A percentile compares a stretch with the other conserved stretches of the same genome.
Evolutionary conservation across 2,888 invertebrate genomes (phyloP).

Genomic region (Clunio marinus): DNA sequence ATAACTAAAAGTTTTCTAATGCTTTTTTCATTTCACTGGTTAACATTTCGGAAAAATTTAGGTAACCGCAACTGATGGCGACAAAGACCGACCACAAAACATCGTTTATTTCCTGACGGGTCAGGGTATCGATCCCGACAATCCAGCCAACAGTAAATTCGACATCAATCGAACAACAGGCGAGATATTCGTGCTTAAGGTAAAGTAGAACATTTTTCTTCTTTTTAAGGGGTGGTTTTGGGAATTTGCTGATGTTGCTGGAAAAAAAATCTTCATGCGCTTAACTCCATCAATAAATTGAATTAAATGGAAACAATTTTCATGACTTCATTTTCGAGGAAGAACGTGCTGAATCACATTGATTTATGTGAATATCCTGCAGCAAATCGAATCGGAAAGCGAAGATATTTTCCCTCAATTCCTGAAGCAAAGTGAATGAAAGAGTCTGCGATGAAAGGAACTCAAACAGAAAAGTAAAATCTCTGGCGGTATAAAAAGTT

Average conservation of each 20-base stretch:
- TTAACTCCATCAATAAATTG: constrained; percentile 1
- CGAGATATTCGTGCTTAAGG: constrained; percentile 92
- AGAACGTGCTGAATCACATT: constrained; percentile 24
- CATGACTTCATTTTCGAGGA: constrained; percentile 19
- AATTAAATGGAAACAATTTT: constrained; percentile 18
- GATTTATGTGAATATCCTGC: constrained; percentile 27
- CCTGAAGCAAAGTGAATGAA: neutral
- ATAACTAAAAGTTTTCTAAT: neutral
- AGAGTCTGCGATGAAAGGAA: neutral
- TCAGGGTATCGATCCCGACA: constrained; percentile 92
- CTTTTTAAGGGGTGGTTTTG: neutral
- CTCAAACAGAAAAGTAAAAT: neutral
- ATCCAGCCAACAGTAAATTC: constrained; percentile 92
- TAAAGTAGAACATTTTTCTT: constrained; percentile 49
- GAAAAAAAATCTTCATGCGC: neutral
- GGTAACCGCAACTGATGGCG: constrained; percentile 95
- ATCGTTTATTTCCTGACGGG: constrained; percentile 95
- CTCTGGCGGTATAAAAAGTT: too few relatives aligned
- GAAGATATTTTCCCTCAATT: constrained; percentile 12
- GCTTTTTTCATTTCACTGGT: neutral
- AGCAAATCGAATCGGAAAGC: constrained; percentile 20
- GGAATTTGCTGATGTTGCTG: neutral
- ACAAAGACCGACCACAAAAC: constrained; percentile 89
- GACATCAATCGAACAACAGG: constrained; percentile 94
- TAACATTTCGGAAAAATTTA: constrained; percentile 50